Conservation (phyloP, 2,888 invertebrate genomes). For the Nymphalis polychloros region DNA sequence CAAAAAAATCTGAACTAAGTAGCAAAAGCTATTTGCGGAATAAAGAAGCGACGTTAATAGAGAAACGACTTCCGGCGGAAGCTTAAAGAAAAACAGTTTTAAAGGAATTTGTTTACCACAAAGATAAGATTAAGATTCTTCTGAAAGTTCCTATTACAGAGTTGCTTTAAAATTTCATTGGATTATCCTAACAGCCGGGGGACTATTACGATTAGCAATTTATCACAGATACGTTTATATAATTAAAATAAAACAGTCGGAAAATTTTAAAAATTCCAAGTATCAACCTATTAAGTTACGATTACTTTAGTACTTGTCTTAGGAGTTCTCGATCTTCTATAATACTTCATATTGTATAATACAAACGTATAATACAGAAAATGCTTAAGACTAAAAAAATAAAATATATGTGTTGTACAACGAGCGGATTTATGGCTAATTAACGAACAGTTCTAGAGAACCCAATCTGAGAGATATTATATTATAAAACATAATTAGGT, state of each 20-base stretch:
- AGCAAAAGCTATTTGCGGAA: constrained; percentile 32
- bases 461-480: too few species aligned
- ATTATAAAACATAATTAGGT: too few species aligned
- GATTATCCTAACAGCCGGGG: constrained; percentile 15
- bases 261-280: too few species aligned
- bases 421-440: too few species aligned
- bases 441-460: too few species aligned
- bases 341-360: too few species aligned
- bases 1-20: constrained; percentile 28
- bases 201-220: constrained; percentile 12
- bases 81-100: constrained; percentile 40
- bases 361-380: too few species aligned
- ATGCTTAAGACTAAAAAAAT: too few species aligned
- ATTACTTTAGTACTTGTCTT: too few species aligned
- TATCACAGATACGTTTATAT: constrained; percentile 2
- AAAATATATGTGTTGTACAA: too few species aligned
- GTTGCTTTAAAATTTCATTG: constrained; percentile 15
- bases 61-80: constrained; percentile 36
- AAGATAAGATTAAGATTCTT: constrained; percentile 26
- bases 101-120: constrained; percentile 48
- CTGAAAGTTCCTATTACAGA: constrained; percentile 4
- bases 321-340: too few species aligned
- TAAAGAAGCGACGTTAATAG: constrained; percentile 42
- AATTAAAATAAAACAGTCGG: not conserved
- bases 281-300: too few species aligned